Percentiles rank a stretch among this genome's conserved stretches.
Conservation (phyloP, 92 coral and sea anemone species). For the Plumapathes pennacea region DNA sequence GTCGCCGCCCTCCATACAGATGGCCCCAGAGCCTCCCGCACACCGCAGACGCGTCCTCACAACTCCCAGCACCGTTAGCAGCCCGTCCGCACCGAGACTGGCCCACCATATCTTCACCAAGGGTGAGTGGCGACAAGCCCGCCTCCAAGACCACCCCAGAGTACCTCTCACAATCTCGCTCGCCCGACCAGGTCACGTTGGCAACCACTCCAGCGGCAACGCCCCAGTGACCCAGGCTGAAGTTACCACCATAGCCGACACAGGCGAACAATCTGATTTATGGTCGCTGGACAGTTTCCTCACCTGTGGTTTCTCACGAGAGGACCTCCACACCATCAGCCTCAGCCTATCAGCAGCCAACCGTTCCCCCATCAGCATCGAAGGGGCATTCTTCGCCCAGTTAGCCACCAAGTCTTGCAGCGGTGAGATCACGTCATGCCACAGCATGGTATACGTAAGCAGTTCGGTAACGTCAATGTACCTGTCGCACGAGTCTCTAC, state of each 20-base stretch:
- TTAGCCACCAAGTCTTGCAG: constrained; percentile 20
- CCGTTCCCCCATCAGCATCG: constrained; percentile 79
- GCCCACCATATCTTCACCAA: constrained; percentile 47
- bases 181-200: constrained; percentile 15
- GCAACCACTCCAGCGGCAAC: neutral
- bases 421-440: constrained; percentile 49
- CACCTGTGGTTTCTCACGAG: constrained; percentile 47
- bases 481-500: constrained; percentile 63
- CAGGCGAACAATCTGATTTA: constrained; percentile 52
- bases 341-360: constrained; percentile 67
- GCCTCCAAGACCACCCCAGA: constrained; percentile 45
- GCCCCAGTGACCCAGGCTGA: constrained; percentile 28
- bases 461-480: constrained; percentile 56
- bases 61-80: constrained; percentile 20
- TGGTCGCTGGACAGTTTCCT: constrained; percentile 59
- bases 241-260: constrained; percentile 47
- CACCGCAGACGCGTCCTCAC: constrained; percentile 1
- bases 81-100: constrained; percentile 4
- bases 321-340: constrained; percentile 33
- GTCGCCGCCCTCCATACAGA: constrained; percentile 16
- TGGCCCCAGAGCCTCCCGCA: constrained; percentile 1
- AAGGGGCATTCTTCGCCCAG: constrained; percentile 74
- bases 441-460: constrained; percentile 68
- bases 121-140: constrained; percentile 49
- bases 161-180: constrained; percentile 41